Evolutionary conservation across 2,113 vertebrate species (phyloP), one percentile per base, ranked within the genome.

Genomic region (Apeltes quadracus): DNA sequence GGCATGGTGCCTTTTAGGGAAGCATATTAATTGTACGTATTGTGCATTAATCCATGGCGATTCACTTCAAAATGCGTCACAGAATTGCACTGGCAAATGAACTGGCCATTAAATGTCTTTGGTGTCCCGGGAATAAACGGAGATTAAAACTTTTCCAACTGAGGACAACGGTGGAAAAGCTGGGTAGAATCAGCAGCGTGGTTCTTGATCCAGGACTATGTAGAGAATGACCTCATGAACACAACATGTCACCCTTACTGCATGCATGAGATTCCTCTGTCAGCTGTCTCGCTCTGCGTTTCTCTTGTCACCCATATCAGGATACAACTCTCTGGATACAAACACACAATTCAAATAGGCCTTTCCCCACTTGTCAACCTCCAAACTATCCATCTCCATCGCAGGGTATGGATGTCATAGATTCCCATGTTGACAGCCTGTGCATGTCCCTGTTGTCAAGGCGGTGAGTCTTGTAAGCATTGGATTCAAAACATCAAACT

Each of bases 241-340:
- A 43, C 23, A 25, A 1, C 14, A 10, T 48, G 70, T 64, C 53
- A 44, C 48, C 50, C 56, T 54, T 48, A 38, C 41, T 67, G 58
- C 63, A 75, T 67, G 59, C 29, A 34, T 61, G 70, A 16, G 5
- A 66, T 83, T 78, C 55, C 75, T 75, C n/a, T 43, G 66, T 74
- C 69, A 77, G 74, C 80, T 73, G 65, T 39, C 46, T 53, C 6
- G 27, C 22, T 55, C 4, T 14, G 25, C 5, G 12, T 14, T 23
- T 23, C 23, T 14, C 32, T 39, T 1, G 7, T 13, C 38, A 27
- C 39, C 44, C 44, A 38, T 12, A 46, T 51, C 36, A n/a, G 65
- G 53, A 79, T 25, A 57, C 51, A 43, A 12, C 32, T 20, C 22
- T 16, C 32, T 34, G 29, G 27, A 51, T n/a, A 53, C 48, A 53